phyloP scores from a whole-genome alignment of 2,888 invertebrate species.

The Mechanitis mazaeus region DNA sequence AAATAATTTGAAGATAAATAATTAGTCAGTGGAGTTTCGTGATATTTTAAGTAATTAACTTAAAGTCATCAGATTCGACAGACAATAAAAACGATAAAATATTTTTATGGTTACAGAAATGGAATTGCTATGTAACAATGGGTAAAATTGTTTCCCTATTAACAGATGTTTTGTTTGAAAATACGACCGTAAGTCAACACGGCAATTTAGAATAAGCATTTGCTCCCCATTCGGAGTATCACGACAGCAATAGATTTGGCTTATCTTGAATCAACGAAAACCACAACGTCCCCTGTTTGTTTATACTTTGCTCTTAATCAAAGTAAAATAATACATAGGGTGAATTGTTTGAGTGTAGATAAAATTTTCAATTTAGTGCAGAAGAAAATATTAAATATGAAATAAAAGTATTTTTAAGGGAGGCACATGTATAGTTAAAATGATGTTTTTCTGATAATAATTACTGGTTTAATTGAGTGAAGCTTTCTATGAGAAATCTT shows the following conservation, averaged over 20 bases:
- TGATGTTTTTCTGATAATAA: no score
- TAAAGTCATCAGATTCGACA: no score
- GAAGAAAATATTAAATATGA: no score
- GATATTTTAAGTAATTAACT: no score
- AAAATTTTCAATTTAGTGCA: not conserved
- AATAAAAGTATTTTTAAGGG: no score
- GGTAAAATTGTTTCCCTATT: slow-evolving; percentile 13
- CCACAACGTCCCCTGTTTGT: slow-evolving; percentile 33
- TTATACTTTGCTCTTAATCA: slow-evolving; percentile 6
- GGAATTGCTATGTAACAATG: slow-evolving; percentile 7
- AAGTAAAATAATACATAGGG: not conserved
- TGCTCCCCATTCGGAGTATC: slow-evolving; percentile 37
- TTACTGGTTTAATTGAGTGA: no score
- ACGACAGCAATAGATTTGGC: slow-evolving; percentile 42
- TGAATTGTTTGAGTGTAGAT: not conserved
- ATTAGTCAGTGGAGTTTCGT: no score
- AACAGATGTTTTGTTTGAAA: slow-evolving; percentile 26
- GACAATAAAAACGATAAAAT: no score
- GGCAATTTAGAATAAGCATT: slow-evolving; percentile 32
- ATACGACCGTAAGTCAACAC: slow-evolving; percentile 35
- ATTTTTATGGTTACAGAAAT: no score
- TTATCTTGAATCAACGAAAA: slow-evolving; percentile 47
- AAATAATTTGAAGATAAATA: no score
- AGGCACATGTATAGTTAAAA: no score
- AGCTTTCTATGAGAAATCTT: no score